A percentile compares a stretch with the other conserved stretches of the same genome.
Conservation (phyloP, 1,140 invertebrate species). For the Cylas formicarius region DNA sequence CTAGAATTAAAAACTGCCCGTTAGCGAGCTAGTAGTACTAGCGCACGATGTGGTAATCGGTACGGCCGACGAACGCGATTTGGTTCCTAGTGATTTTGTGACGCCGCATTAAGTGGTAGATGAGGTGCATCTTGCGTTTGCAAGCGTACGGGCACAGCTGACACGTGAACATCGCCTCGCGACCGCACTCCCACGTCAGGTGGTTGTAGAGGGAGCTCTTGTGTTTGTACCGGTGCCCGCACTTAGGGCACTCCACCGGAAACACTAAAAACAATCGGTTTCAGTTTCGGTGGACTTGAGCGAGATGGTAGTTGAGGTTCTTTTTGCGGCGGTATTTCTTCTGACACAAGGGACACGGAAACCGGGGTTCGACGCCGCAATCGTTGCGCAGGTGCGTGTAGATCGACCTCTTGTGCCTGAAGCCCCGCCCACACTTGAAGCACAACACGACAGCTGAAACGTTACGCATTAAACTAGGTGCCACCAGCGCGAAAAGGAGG, state of each 20-base stretch:
- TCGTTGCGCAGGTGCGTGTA: slow-evolving; percentile 19
- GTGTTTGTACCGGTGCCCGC: slow-evolving; percentile 18
- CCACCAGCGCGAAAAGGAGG: too few species aligned
- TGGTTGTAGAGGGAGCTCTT: slow-evolving; percentile 17
- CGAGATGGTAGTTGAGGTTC: neutral
- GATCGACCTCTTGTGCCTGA: slow-evolving; percentile 16
- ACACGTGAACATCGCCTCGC: slow-evolving; percentile 46
- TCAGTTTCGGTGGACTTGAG: slow-evolving; percentile 3
- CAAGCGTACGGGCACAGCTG: slow-evolving; percentile 47
- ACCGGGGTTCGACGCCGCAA: slow-evolving; percentile 18
- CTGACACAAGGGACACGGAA: slow-evolving; percentile 2
- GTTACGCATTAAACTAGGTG: too few species aligned
- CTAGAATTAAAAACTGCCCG: too few species aligned
- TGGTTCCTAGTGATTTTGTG: slow-evolving; percentile 12
- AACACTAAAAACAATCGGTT: slow-evolving; percentile 14
- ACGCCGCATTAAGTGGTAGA: slow-evolving; percentile 38
- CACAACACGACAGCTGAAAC: slow-evolving; percentile 8
- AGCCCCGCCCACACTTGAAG: slow-evolving; percentile 12
- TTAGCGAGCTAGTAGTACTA: too few species aligned
- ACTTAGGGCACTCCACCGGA: slow-evolving; percentile 18
- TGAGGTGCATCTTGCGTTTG: slow-evolving; percentile 48
- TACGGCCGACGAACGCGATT: slow-evolving; percentile 1
- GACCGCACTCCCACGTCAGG: slow-evolving; percentile 22
- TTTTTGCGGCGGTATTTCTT: slow-evolving; percentile 9
- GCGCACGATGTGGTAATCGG: slow-evolving; percentile 3